A percentile compares a stretch with the other conserved stretches of the same genome.
Evolutionary conservation across 2,113 vertebrate genomes (phyloP).

Genomic region (Microtus montanus): DNA sequence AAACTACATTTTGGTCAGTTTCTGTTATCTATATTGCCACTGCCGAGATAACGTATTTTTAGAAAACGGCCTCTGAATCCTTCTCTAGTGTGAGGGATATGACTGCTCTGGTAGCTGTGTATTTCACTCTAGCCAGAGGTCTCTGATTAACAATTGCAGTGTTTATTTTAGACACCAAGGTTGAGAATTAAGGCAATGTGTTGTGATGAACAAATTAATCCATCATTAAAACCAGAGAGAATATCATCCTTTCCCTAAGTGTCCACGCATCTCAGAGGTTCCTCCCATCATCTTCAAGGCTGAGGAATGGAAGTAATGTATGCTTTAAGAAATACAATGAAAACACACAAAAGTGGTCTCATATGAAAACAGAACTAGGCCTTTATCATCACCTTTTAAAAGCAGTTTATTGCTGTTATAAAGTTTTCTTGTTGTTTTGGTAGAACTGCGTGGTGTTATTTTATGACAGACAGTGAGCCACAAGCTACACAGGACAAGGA

Average conservation of each 20-base stretch:
- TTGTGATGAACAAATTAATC: not conserved
- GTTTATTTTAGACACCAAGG: not conserved
- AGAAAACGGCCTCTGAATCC: not conserved
- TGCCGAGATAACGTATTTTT: not conserved
- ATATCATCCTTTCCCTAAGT: not conserved
- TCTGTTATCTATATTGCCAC: not conserved
- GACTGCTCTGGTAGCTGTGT: not conserved
- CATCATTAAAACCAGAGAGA: not conserved
- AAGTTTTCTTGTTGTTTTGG: not conserved
- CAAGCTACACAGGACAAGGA: not conserved
- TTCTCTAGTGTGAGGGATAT: not conserved
- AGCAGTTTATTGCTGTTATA: not conserved
- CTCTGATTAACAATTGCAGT: conserved; percentile 25
- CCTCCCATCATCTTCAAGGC: not conserved
- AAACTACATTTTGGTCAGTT: not conserved
- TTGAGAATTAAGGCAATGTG: not conserved
- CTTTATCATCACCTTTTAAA: not conserved
- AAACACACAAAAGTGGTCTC: not conserved
- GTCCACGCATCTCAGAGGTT: not conserved
- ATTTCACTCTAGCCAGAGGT: not conserved
- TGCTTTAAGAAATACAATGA: not conserved
- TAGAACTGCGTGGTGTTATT: not conserved
- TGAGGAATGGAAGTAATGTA: not conserved
- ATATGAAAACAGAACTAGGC: not conserved
- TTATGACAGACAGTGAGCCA: not conserved